Conservation (phyloP, 2,888 invertebrate genomes). For the Marasmarcha lunaedactyla region DNA sequence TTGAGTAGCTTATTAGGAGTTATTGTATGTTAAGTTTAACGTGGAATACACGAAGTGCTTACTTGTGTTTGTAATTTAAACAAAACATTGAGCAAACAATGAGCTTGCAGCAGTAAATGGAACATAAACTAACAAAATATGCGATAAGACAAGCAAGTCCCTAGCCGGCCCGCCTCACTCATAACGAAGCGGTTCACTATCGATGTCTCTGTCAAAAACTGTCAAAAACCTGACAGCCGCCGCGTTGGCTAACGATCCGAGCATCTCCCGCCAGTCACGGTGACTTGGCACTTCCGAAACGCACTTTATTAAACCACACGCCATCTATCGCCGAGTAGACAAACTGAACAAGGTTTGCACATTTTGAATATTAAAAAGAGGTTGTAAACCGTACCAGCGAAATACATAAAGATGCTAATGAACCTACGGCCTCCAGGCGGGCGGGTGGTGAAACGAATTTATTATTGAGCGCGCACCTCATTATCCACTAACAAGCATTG, state of each 20-base stretch:
- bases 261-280: slow-evolving; percentile 33
- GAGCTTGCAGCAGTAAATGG: slow-evolving; percentile 50
- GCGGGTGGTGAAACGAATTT: slow-evolving; percentile 49
- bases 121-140: slow-evolving; percentile 48
- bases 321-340: slow-evolving; percentile 48
- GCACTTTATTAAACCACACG: slow-evolving; percentile 19
- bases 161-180: slow-evolving; percentile 48
- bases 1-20: not conserved
- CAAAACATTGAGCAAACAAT: slow-evolving; percentile 47
- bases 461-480: slow-evolving; percentile 60
- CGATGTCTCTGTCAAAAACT: slow-evolving; percentile 69
- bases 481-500: slow-evolving; percentile 62
- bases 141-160: slow-evolving; percentile 35
- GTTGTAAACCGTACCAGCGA: slow-evolving; percentile 13
- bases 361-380: too few species aligned
- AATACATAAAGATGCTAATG: slow-evolving; percentile 62
- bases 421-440: slow-evolving; percentile 49
- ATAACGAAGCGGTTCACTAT: slow-evolving; percentile 59
- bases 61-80: slow-evolving; percentile 15
- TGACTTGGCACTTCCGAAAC: slow-evolving; percentile 37
- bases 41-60: too few species aligned
- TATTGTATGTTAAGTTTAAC: not conserved
- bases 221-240: slow-evolving; percentile 65
- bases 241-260: slow-evolving; percentile 64
- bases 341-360: slow-evolving; percentile 17